phyloP scores from a whole-genome alignment of 2,113 vertebrate genomes.

The Melanotaenia duboulayi region DNA sequence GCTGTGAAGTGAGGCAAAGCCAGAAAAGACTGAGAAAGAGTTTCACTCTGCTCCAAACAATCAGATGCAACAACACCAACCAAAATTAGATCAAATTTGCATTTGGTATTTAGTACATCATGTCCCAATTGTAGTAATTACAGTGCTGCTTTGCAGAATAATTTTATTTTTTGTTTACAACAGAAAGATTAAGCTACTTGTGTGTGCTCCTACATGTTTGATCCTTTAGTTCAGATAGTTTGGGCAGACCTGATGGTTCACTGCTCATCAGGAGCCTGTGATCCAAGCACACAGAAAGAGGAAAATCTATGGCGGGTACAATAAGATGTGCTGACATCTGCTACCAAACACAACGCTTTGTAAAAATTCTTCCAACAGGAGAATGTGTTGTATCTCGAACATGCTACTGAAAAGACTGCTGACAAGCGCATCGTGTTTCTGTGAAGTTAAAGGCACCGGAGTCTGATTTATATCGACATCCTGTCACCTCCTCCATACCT shows the following conservation, averaged over 20 bases:
- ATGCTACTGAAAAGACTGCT: constrained; percentile 10
- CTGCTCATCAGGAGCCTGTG: not conserved
- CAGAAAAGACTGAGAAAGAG: not conserved
- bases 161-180: not conserved
- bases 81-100: not conserved
- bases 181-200: not conserved
- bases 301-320: not conserved
- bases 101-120: no score
- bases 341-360: not conserved
- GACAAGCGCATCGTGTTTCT: constrained; percentile 23
- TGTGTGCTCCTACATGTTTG: not conserved
- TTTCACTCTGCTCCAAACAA: not conserved
- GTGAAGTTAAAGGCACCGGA: constrained; percentile 14
- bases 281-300: not conserved
- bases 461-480: constrained; percentile 38
- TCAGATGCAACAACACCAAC: not conserved
- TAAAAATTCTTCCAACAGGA: constrained; percentile 5
- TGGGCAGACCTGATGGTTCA: not conserved
- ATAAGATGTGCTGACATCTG: not conserved
- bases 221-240: not conserved
- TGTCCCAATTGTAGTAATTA: not conserved
- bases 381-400: not conserved
- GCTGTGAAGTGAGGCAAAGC: constrained; percentile 6
- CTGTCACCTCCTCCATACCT: constrained; percentile 10
- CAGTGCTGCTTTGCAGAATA: no score